Base-by-base conservation (phyloP, 2,113 vertebrate species). In the Brachypteracias leptosomus region DNA sequence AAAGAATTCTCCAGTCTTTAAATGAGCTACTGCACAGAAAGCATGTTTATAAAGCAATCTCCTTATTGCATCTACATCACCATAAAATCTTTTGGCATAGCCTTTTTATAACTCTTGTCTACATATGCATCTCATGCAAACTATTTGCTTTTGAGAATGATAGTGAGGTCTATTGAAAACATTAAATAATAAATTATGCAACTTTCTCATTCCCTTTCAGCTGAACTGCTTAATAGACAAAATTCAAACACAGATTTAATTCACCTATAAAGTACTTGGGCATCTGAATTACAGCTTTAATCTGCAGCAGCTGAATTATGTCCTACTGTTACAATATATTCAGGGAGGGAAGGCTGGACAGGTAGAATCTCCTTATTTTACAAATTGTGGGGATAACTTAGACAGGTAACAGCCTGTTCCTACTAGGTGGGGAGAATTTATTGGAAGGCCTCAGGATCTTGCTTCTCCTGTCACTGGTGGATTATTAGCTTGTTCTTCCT, bases 221-320 rank as follows among this genome's bases (percentile, higher is more conserved):
- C 42, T 81, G 85, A 94, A 89, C 87, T 89, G 76, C 88, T 94
- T 94, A 88, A 94, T 16, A 92, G 83, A 72, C 85, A 82, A 73
- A 93, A 90, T 65, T 88, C 90, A 78, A 95, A 87, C 68, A 80
- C 61, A 54, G 49, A 61, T 58, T 71, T 97, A 90, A 96, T 93
- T 94, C 85, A 82, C 75, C 94, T 95, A 49, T 86, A 85, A 90
- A 93, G 57, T 78, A 65, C 73, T 87, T 74, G 82, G 59, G 67
- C 79, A 80, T 61, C 82, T 95, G 88, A 96, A 97, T 95, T 94
- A 91, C 9, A 8, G 54, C 85, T 95, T 96, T 93, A 96, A 95
- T 94, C 95, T 95, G 31, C 85, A 94, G 83, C 68, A 90, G 62
- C 61, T 95, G 93, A 96, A 17, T 93, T 94, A 96, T 89, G 61